Percentiles rank a stretch among this genome's conserved stretches.
phyloP scores from a whole-genome alignment of 2,113 vertebrate species.

The Trogon melanurus region DNA sequence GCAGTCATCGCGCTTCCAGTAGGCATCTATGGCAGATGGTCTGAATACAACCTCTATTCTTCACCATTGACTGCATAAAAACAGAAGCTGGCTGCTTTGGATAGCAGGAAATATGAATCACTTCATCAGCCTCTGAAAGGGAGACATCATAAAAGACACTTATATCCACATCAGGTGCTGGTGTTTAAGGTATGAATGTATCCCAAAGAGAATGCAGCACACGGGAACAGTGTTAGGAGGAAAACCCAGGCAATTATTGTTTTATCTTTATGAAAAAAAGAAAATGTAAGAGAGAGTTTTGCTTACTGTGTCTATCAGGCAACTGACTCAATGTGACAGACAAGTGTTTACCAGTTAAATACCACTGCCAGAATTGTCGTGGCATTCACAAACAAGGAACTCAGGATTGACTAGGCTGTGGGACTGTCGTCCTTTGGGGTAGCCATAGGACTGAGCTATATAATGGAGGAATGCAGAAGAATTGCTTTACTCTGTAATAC shows the following conservation, averaged over 20 bases:
- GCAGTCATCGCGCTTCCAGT: constrained; percentile 18
- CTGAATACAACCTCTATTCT: constrained; percentile 39
- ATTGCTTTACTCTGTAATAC: background rate
- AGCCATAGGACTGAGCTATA: background rate
- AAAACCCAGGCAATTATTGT: background rate
- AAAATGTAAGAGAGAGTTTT: background rate
- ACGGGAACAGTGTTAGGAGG: background rate
- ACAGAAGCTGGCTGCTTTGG: constrained; percentile 35
- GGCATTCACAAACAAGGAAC: background rate
- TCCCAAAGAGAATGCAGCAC: background rate
- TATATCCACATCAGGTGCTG: constrained; percentile 19
- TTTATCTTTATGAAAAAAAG: background rate
- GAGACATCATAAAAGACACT: constrained; percentile 24
- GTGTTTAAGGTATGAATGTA: constrained; percentile 45
- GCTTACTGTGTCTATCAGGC: background rate
- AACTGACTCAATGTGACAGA: background rate
- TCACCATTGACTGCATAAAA: constrained; percentile 30
- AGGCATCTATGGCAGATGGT: constrained; percentile 46
- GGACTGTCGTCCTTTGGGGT: background rate
- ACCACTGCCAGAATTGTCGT: background rate
- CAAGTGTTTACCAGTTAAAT: background rate
- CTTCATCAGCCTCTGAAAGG: constrained; percentile 44
- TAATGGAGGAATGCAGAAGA: background rate
- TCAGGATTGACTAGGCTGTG: background rate
- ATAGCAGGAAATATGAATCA: constrained; percentile 56